Evolutionary conservation across 2,888 invertebrate genomes (phyloP).

Genomic region (Cerastoderma edule): DNA sequence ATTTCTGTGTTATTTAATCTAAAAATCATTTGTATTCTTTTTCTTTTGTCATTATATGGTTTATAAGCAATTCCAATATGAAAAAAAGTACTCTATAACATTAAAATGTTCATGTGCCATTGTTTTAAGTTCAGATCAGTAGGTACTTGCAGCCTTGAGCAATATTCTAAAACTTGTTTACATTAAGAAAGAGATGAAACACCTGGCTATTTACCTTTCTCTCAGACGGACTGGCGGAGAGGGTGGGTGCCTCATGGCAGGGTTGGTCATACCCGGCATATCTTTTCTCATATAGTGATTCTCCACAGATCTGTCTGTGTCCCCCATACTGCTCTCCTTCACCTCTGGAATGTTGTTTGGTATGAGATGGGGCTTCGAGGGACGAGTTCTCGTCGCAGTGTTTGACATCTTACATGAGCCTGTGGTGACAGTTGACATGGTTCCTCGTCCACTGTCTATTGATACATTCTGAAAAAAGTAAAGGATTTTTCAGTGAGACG

Average conservation of each 20-base stretch:
- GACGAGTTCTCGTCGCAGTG: constrained; percentile 52
- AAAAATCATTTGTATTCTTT: no score
- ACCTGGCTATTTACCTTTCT: constrained; percentile 76
- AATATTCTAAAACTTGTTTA: no score
- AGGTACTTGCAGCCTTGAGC: no score
- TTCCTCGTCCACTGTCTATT: constrained; percentile 82
- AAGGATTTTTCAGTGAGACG: no score
- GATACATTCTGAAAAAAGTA: constrained; percentile 71
- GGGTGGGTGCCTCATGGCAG: constrained; percentile 69
- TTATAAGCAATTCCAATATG: no score
- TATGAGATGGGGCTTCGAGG: constrained; percentile 66
- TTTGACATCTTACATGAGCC: constrained; percentile 64
- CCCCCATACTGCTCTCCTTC: constrained; percentile 62
- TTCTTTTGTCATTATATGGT: no score
- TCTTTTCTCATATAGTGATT: constrained; percentile 42
- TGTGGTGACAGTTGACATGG: constrained; percentile 75
- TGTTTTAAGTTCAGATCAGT: no score
- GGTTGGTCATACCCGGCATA: constrained; percentile 34
- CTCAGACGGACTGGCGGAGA: constrained; percentile 78
- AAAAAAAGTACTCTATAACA: no score
- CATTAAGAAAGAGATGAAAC: no score
- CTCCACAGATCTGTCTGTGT: constrained; percentile 49
- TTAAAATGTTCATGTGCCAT: no score
- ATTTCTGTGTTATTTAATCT: no score
- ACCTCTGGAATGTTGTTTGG: constrained; percentile 69